Conservation (phyloP, 2,888 invertebrate genomes). For the Margaritifera margaritifera region DNA sequence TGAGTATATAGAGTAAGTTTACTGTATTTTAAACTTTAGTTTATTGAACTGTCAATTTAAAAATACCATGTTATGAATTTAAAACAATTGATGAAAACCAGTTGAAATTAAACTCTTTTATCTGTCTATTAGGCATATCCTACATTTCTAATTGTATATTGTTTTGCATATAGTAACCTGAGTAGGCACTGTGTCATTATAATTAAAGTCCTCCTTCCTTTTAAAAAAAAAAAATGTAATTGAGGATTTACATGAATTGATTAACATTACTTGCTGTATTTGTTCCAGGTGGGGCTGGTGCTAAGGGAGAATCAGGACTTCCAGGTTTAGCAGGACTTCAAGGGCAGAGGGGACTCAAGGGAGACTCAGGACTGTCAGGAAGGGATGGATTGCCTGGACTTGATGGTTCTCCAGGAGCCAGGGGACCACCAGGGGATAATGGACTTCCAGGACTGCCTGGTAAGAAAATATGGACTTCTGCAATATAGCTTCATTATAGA, state of each 20-base stretch:
- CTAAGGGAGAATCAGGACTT: conserved; percentile 55
- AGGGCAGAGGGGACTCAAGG: conserved; percentile 47
- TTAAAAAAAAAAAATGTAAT: neutral
- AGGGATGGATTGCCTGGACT: conserved; percentile 49
- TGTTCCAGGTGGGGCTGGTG: conserved; percentile 66
- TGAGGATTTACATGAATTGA: too few relatives aligned
- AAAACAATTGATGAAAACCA: too few relatives aligned
- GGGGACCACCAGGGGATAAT: conserved; percentile 55
- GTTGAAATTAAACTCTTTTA: too few relatives aligned
- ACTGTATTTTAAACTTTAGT: too few relatives aligned
- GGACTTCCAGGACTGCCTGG: conserved; percentile 57
- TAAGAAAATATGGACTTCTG: conserved; percentile 6
- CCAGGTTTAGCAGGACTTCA: conserved; percentile 43
- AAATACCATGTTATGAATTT: too few relatives aligned
- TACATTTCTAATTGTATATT: too few relatives aligned
- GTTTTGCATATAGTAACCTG: too few relatives aligned
- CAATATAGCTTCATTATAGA: too few relatives aligned
- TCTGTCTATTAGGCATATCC: too few relatives aligned
- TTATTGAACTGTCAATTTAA: too few relatives aligned
- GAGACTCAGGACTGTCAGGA: conserved; percentile 48
- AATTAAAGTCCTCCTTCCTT: neutral
- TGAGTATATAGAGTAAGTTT: too few relatives aligned
- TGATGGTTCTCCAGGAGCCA: conserved; percentile 50
- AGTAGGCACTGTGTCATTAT: neutral
- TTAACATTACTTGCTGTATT: neutral